Conservation (phyloP, 1,140 invertebrate genomes). For the Leptoteleia sp. region DNA sequence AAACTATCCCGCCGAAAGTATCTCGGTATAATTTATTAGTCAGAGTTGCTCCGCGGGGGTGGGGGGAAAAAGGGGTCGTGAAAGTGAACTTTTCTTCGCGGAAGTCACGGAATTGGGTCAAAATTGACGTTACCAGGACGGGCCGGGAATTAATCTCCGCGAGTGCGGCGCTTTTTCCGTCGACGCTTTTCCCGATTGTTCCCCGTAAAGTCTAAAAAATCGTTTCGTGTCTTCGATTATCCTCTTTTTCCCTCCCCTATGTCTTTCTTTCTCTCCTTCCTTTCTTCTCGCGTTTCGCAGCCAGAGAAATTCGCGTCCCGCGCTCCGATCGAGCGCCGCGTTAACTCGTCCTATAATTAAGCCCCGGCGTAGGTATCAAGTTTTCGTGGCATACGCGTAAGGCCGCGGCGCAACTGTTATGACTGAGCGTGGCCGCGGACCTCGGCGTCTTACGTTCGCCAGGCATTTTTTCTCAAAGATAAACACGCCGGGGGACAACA, state of each 20-base stretch:
- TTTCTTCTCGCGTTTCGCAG: no score
- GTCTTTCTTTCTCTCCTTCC: no score
- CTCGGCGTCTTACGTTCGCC: slow-evolving; percentile 17
- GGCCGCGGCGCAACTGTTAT: slow-evolving; percentile 45
- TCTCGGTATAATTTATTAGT: slow-evolving; percentile 50
- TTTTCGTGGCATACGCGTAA: slow-evolving; percentile 31
- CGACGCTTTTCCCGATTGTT: no score
- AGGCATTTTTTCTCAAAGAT: slow-evolving; percentile 29
- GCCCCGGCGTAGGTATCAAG: slow-evolving; percentile 21
- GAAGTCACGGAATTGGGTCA: slow-evolving; percentile 46
- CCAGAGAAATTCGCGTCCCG: slow-evolving; percentile 24
- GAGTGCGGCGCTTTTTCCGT: neutral
- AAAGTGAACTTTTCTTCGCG: slow-evolving; percentile 40
- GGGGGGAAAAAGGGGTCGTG: slow-evolving; percentile 29
- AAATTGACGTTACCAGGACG: slow-evolving; percentile 23
- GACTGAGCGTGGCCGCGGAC: slow-evolving; percentile 12
- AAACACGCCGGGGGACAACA: slow-evolving; percentile 14
- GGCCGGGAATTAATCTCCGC: slow-evolving; percentile 10
- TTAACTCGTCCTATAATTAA: slow-evolving; percentile 54
- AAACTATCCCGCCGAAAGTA: slow-evolving; percentile 32
- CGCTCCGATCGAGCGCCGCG: slow-evolving; percentile 30
- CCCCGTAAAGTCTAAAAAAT: no score
- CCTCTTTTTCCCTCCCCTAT: no score
- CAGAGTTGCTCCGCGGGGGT: slow-evolving; percentile 36
- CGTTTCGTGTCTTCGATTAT: no score